Evolutionary conservation across 2,888 invertebrate species (phyloP), one percentile per base, ranked within the genome.

Genomic region (Hypsopygia costalis): DNA sequence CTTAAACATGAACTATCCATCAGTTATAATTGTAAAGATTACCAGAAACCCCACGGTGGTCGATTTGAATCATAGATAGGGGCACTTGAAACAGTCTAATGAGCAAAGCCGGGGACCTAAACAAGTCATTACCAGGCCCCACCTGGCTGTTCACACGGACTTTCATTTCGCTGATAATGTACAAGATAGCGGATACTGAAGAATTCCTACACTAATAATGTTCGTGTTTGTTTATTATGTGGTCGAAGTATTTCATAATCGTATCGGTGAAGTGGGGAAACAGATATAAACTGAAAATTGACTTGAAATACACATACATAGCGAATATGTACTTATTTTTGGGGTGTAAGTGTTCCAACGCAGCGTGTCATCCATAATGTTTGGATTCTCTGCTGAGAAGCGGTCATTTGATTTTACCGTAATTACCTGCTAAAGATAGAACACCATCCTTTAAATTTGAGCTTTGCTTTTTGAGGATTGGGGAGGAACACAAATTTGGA

Each of bases 21-120:
- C 29, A 1, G 36, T 34, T 22, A 38, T 40, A 42, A 33, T 40
- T 36, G 37, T 34, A 20, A 41, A 44, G 40, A 48, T 47, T 44
- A 47, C 30, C 36, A 43, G 43, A 44, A 44, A 44, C 20, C 36
- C 30, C 34, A 35, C 66, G 62, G 67, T 66, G 58, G 64, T 68
- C 62, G 64, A 68, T 67, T 16, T 62, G 62, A 70, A 72, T 71
- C 67, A 64, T 66, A 72, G 69, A 66, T 55, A 62, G 70, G 66
- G 47, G 52, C 64, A 80, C 82, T 81, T 63, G 52, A 80, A 55
- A 48, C 55, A 48, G 59, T 62, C 61, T 83, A 85, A 85, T 85
- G 83, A 82, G 80, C 71, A 82, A 81, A 85, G 78, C 83, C 80
- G 56, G 55, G 46, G 67, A 55, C 49, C 69, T 73, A 74, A 77